Conservation (phyloP, 2,797 vertebrate species). For the Pseudomugil tenellus region DNA sequence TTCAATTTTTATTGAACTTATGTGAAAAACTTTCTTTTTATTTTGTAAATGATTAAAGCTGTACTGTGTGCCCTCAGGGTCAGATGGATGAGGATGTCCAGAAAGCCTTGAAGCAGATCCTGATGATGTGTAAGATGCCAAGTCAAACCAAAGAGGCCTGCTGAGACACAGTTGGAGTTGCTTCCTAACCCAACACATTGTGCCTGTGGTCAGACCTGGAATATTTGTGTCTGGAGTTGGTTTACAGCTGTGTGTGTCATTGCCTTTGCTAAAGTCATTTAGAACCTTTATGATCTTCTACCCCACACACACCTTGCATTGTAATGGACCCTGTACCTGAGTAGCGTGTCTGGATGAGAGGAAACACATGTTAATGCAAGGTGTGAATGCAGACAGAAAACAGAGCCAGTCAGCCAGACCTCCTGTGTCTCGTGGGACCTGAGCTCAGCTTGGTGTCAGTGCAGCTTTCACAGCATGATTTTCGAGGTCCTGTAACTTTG, state of each 20-base stretch:
- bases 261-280: slow-evolving; percentile 40
- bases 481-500: background rate
- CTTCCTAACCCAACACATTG: slow-evolving; percentile 34
- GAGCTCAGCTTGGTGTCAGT: background rate
- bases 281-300: slow-evolving; percentile 15
- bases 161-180: slow-evolving; percentile 44
- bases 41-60: slow-evolving; percentile 1
- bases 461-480: background rate
- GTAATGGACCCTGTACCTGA: background rate
- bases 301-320: slow-evolving; percentile 1
- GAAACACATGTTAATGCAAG: background rate
- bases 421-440: background rate
- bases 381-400: background rate
- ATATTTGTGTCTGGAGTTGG: slow-evolving; percentile 44
- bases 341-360: background rate
- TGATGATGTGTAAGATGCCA: slow-evolving; percentile 97
- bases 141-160: slow-evolving; percentile 87
- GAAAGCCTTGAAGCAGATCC: slow-evolving; percentile 96
- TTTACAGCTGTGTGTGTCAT: slow-evolving; percentile 53
- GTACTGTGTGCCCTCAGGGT: slow-evolving; percentile 81
- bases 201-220: slow-evolving; percentile 58
- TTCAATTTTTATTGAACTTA: background rate
- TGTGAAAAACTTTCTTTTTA: background rate
- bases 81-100: slow-evolving; percentile 99
- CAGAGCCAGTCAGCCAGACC: background rate